Evolutionary conservation across 2,888 invertebrate genomes (phyloP), one percentile per base, ranked within the genome.

Genomic region (Meliscaeva auricollis): DNA sequence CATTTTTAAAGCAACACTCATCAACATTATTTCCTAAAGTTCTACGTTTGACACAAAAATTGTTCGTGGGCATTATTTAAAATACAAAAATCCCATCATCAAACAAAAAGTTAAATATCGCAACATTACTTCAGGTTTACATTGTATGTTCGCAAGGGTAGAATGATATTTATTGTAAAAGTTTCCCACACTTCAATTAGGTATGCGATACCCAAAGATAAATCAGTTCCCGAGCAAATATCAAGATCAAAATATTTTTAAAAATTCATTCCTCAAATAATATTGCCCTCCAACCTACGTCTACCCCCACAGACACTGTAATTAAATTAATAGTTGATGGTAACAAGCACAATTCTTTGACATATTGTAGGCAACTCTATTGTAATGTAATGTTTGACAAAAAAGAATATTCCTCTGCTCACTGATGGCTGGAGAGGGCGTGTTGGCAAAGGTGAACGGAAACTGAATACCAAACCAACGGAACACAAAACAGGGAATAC

Each of bases 391-490:
- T 66, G 50, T 73, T 35, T 62, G 41, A 68, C 66, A 58, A 76
- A 76, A 81, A 56, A 64, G 22, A 52, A 50, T 26, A 68, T n/a
- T 54, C 54, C 62, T 41, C 38, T 56, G 13, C 38, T 30, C 46
- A 50, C 46, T 66, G 58, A 58, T 38, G 41, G 15, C 32, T 52
- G 66, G 66, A 62, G 84, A 68, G 72, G 84, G 84, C 84, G 84
- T 84, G 84, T 54, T 80, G 66, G 60, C 60, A 82, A 84, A 84
- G 84, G 84, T 84, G 84, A 84, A 80, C 80, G 80, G 84, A 84
- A 84, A 84, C 68, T 80, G 72, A 84, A 84, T 84, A 72, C 76
- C 74, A 75, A 50, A 56, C 76, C 74, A 79, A 52, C 75, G 52
- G 50, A 46, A 64, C 70, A 72, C 38, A 72, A 72, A 60, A 74